Base-by-base conservation (phyloP, 2,113 vertebrate genomes). In the Halichoerus grypus region DNA sequence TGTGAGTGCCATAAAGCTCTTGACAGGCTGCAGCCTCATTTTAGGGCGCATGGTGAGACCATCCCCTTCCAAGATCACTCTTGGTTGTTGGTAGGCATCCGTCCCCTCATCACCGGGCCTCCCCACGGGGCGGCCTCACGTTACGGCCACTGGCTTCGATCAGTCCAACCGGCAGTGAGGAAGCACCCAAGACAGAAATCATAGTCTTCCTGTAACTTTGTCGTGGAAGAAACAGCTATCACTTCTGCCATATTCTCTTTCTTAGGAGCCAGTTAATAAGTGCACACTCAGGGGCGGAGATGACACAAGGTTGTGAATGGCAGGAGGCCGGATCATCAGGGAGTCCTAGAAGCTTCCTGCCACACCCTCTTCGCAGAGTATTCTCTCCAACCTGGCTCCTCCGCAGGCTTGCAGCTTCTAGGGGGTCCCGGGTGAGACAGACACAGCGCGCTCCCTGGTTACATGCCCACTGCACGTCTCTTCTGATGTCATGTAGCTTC, bases 1-100 rank as follows among this genome's bases (percentile, higher is more conserved):
- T 1, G 1, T 10, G 39, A 57, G 46, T 46, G 2, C 2, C 0
- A 15, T 21, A 5, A 19, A 8, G 46, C 49, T n/a, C 7, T 61
- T 10, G 65, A 26, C 67, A 19, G 22, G 69, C 31, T 14, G 3
- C 65, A 84, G 53, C 57, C 65, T 69, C 39, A 18, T 49, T 59
- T 26, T 61, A 49, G 57, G 49, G 31, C 31, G 36, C 36, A 18
- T 18, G 33, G 33, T 26, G 26, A 55, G 65, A 13, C 57, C 26
- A 13, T 59, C 31, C 36, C 24, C 33, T 83, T 71, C 36, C 63
- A 69, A 46, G 26, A 24, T 13, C 51, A 18, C 65, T 33, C 26
- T 11, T 26, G 18, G 28, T 33, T 59, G 31, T 57, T 10, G 13
- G 69, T 19, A 21, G 16, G 12, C 77, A 18, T 63, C 18, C 6